phyloP scores from a whole-genome alignment of 2,888 invertebrate species.

The Julus scanicus region DNA sequence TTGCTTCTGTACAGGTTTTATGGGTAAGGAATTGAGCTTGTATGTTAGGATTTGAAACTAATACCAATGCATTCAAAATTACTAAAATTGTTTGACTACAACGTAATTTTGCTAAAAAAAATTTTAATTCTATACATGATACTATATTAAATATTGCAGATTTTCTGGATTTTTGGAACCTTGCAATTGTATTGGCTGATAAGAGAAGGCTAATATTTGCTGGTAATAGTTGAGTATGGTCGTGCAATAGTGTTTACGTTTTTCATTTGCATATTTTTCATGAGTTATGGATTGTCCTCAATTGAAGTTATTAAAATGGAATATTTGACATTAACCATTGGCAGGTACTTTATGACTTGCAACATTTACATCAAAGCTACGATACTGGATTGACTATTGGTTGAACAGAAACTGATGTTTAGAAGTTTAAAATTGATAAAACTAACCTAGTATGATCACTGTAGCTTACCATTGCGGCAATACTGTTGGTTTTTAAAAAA shows the following conservation, averaged over 20 bases:
- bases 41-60: too few relatives aligned
- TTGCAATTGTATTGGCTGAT: too few relatives aligned
- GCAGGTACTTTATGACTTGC: not conserved
- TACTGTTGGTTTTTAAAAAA: too few relatives aligned
- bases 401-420: not conserved
- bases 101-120: too few relatives aligned
- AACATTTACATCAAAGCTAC: not conserved
- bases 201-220: not conserved
- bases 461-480: not conserved
- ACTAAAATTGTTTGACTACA: too few relatives aligned
- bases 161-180: not conserved
- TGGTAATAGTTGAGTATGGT: not conserved
- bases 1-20: too few relatives aligned
- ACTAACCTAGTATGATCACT: not conserved
- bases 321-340: not conserved
- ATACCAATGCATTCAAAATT: too few relatives aligned
- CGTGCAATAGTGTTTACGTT: not conserved
- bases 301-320: constrained; percentile 13
- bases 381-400: not conserved
- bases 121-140: not conserved
- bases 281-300: not conserved
- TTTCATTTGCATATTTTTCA: not conserved
- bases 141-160: not conserved
- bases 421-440: not conserved
- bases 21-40: too few relatives aligned